Base-by-base conservation (phyloP, 2,113 vertebrate species). In the Hippopotamus amphibius region DNA sequence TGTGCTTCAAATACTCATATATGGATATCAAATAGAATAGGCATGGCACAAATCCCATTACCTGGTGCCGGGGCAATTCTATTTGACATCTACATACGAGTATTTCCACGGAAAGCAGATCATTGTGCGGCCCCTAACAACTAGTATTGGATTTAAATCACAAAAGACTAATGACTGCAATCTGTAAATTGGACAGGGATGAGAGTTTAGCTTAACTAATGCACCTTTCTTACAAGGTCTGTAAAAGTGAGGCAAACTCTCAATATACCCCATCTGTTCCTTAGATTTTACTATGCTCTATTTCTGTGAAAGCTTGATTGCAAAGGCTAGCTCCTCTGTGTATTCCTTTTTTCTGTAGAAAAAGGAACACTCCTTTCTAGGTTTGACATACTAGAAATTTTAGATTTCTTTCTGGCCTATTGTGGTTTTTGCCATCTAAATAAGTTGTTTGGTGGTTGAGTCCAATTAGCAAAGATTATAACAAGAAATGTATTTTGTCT, bases 241-340 rank as follows among this genome's bases (percentile, higher is more conserved):
- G 22, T 83, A 53, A 83, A 94, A 68, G 16, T 48, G 37, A 95
- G 21, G 48, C 8, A 71, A 43, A 7, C 50, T 88, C 14, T 96
- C 88, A 94, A 22, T 65, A 79, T 84, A 94, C 1, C 7, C 17
- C 53, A 61, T n/a, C 28, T 72, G 24, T 74, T 87, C 26, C n/a
- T n/a, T 79, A 13, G 26, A 15, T 46, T 86, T 77, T 86, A 82
- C 48, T 72, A 6, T 48, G 24, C 26, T 84, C 26, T 77, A 3
- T 77, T 71, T 72, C 86, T 95, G 24, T 88, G 22, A 96, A 90
- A 85, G 48, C 22, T 95, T 83, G n/a, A 84, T 61, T 94, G 37
- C 50, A 63, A 87, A 72, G 33, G 13, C 59, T 57, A 71, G 30
- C 5, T 55, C 19, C 13, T 41, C 16, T 72, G 26, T 81, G 48